These are phyloP conservation scores for Psittacara wagleri DNA, from an alignment of 2,113 vertebrate species.

Conservation along the genomic window DNA sequence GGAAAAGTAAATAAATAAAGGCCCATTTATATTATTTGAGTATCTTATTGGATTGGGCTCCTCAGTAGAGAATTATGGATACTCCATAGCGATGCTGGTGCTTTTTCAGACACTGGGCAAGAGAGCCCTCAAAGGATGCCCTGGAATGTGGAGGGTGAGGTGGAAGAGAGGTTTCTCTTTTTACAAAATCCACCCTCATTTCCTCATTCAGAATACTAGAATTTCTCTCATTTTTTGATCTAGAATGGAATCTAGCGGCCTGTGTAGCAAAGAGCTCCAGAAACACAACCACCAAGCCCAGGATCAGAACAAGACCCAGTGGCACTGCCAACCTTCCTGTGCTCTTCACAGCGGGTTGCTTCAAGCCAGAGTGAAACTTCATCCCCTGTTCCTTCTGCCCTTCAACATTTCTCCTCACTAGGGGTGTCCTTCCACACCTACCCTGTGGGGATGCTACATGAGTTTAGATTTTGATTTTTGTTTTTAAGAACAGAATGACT, in stretches of 20 bases:
- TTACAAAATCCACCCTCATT: not conserved
- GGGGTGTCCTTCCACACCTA: not conserved
- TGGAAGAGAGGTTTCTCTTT: not conserved
- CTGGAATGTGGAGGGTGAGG: not conserved
- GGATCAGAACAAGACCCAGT: not conserved
- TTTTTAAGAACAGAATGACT: not conserved
- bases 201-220: not conserved
- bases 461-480: not conserved
- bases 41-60: not conserved
- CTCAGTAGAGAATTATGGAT: not conserved
- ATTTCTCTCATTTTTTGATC: not conserved
- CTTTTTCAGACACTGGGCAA: not conserved
- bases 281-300: not conserved
- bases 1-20: constrained; percentile 3
- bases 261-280: not conserved
- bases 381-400: not conserved
- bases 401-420: not conserved
- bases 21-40: not conserved
- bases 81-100: not conserved
- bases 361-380: not conserved
- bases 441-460: not conserved
- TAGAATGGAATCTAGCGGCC: not conserved
- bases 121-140: not conserved
- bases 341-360: not conserved
- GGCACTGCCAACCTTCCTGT: not conserved